Percentiles rank a stretch among this genome's conserved stretches.
Evolutionary conservation across 1,140 invertebrate species (phyloP).

Genomic region (Drosophila malerkotliana): DNA sequence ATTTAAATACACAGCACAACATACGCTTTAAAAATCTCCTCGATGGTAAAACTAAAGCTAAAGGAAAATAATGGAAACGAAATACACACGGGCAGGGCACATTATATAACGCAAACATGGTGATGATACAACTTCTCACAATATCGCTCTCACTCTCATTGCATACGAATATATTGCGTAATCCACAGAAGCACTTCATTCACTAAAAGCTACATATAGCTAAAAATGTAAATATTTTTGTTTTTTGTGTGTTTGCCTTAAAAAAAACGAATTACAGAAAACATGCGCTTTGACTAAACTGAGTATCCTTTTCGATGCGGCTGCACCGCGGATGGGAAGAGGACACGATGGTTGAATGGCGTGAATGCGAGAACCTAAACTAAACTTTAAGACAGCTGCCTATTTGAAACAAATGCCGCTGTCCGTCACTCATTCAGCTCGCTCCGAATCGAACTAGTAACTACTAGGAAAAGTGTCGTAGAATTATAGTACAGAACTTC

Average conservation of each 20-base stretch:
- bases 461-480: conserved; percentile 43
- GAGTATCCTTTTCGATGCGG: conserved; percentile 64
- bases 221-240: conserved; percentile 18
- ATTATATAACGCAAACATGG: conserved; percentile 14
- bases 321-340: conserved; percentile 31
- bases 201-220: conserved; percentile 16
- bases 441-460: conserved; percentile 61
- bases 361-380: conserved; percentile 35
- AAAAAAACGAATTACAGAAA: conserved; percentile 38
- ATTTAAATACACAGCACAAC: conserved; percentile 9
- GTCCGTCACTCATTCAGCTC: conserved; percentile 1
- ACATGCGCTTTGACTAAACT: conserved; percentile 61
- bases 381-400: conserved; percentile 58
- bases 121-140: conserved; percentile 6
- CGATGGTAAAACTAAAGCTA: conserved; percentile 18
- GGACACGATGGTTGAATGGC: conserved; percentile 19
- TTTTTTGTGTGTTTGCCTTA: conserved; percentile 16
- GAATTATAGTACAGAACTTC: conserved; percentile 53
- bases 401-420: conserved; percentile 56
- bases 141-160: conserved; percentile 19
- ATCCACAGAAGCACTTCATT: conserved; percentile 11
- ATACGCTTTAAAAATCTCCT: conserved; percentile 1
- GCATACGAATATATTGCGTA: conserved; percentile 20
- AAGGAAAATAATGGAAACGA: conserved; percentile 14
- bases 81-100: conserved; percentile 14